Percentiles rank a stretch among this genome's conserved stretches.
phyloP scores from a whole-genome alignment of 2,888 invertebrate genomes.

The Macaria liturata region DNA sequence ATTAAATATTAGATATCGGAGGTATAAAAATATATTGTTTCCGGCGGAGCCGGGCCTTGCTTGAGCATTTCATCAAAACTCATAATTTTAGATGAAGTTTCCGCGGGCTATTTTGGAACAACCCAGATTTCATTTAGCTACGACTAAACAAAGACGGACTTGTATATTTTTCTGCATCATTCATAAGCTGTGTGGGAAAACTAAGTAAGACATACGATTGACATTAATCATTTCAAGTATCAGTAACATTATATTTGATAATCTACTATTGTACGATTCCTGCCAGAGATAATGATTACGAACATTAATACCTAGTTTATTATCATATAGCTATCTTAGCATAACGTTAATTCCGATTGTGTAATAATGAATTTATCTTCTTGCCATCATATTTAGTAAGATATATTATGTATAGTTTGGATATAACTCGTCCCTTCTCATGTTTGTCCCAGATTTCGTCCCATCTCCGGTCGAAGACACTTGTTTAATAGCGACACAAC shows the following conservation, averaged over 20 bases:
- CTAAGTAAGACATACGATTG: no score
- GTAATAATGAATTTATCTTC: no score
- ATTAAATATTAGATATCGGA: slow-evolving; percentile 37
- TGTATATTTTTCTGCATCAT: not conserved
- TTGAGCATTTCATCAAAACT: slow-evolving; percentile 75
- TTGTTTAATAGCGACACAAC: slow-evolving; percentile 40
- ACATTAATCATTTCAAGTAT: no score
- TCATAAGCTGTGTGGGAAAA: not conserved
- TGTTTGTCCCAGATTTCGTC: slow-evolving; percentile 14
- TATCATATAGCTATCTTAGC: no score
- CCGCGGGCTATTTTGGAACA: slow-evolving; percentile 73
- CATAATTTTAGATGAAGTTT: slow-evolving; percentile 74
- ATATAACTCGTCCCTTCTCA: no score
- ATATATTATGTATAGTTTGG: no score
- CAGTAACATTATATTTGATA: no score
- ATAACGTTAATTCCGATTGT: no score
- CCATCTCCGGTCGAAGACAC: slow-evolving; percentile 51
- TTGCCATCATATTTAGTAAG: no score
- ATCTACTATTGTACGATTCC: no score
- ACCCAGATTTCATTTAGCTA: slow-evolving; percentile 56
- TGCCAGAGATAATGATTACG: no score
- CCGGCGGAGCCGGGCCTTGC: slow-evolving; percentile 57
- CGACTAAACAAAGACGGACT: slow-evolving; percentile 4
- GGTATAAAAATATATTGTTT: slow-evolving; percentile 60
- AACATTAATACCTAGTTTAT: no score